phyloP scores from a whole-genome alignment of 2,888 invertebrate species.

The Dynastes tityus region DNA sequence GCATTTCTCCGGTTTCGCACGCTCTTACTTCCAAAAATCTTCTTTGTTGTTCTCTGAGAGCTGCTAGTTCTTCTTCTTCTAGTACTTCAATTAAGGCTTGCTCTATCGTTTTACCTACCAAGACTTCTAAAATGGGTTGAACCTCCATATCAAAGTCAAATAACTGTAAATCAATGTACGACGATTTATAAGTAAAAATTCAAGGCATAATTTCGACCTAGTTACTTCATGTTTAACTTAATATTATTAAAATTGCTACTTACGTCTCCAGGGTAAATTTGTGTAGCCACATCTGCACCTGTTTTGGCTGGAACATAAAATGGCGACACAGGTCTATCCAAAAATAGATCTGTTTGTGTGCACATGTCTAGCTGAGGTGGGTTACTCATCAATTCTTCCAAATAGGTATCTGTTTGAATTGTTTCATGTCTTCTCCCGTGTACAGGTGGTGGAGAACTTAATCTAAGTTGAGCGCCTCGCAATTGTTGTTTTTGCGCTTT shows the following conservation, averaged over 20 bases:
- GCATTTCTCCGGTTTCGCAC: conserved; percentile 87
- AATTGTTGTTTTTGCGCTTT: conserved; percentile 77
- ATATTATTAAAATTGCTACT: conserved; percentile 62
- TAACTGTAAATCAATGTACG: conserved; percentile 71
- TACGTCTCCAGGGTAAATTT: conserved; percentile 92
- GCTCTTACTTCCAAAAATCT: conserved; percentile 82
- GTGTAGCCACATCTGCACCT: conserved; percentile 84
- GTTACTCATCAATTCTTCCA: conserved; percentile 87
- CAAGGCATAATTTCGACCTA: neutral
- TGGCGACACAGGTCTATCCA: conserved; percentile 87
- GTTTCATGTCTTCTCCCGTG: conserved; percentile 88
- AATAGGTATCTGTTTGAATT: conserved; percentile 91
- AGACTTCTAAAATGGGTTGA: conserved; percentile 89
- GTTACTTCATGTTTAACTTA: neutral
- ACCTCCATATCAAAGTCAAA: conserved; percentile 96
- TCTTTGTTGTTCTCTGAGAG: conserved; percentile 85
- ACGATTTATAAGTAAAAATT: neutral
- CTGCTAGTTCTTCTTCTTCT: conserved; percentile 92
- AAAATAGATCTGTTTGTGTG: conserved; percentile 87
- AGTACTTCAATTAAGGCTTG: conserved; percentile 92
- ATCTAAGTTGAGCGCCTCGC: conserved; percentile 71
- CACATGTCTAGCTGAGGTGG: conserved; percentile 85
- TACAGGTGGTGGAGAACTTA: conserved; percentile 86
- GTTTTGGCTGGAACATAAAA: conserved; percentile 84
- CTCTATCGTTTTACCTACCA: conserved; percentile 92